These are phyloP conservation scores for Mythimna loreyi DNA, from an alignment of 2,888 invertebrate species.

Conservation along the genomic window DNA sequence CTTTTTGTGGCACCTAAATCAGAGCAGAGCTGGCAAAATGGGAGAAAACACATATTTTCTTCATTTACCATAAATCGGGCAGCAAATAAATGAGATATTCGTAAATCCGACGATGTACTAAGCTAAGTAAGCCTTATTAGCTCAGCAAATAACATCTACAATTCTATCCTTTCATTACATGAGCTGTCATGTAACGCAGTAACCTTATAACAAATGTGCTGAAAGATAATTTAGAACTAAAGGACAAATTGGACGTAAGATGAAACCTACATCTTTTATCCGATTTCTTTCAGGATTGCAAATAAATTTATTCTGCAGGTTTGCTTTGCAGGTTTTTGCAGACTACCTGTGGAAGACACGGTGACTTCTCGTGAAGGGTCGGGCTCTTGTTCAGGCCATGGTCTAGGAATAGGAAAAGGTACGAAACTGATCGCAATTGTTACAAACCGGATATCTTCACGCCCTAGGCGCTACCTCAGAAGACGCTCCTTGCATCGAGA, in stretches of 20 bases:
- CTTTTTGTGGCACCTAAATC: slow-evolving; percentile 18
- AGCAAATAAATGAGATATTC: slow-evolving; percentile 22
- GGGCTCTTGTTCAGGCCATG: too few relatives aligned
- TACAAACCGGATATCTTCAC: too few relatives aligned
- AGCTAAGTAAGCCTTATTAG: slow-evolving; percentile 18
- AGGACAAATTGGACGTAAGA: slow-evolving; percentile 27
- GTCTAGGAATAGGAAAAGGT: too few relatives aligned
- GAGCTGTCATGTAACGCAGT: slow-evolving; percentile 15
- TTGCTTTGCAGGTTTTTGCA: too few relatives aligned
- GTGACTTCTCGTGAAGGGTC: too few relatives aligned
- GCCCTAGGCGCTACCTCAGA: too few relatives aligned
- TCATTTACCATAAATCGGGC: slow-evolving; percentile 26
- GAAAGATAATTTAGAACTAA: slow-evolving; percentile 26
- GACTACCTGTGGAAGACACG: too few relatives aligned
- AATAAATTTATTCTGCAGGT: neutral
- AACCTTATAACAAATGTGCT: slow-evolving; percentile 19
- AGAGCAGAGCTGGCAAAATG: neutral
- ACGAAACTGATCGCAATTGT: too few relatives aligned
- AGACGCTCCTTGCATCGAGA: too few relatives aligned
- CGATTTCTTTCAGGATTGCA: slow-evolving; percentile 6
- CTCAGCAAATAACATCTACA: slow-evolving; percentile 37
- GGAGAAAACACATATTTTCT: neutral
- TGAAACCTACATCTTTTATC: slow-evolving; percentile 4
- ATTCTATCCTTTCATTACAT: slow-evolving; percentile 37
- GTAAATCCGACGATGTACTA: slow-evolving; percentile 1